These are phyloP conservation scores for Parauchenoglanis punctatus DNA, from an alignment of 2,797 vertebrate genomes.

Conservation along the genomic window DNA sequence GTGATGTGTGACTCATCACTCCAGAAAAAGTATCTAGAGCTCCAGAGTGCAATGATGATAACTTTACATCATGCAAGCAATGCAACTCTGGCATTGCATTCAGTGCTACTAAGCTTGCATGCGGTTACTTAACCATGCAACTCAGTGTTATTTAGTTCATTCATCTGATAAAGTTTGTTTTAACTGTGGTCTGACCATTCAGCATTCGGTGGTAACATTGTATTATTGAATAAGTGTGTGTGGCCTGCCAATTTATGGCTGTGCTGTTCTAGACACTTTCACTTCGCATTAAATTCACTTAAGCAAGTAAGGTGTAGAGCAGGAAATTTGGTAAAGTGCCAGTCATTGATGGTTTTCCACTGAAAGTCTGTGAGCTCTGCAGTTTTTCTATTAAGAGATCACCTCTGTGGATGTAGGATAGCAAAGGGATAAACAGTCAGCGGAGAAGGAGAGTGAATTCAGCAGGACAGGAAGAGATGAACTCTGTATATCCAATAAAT, in stretches of 20 bases:
- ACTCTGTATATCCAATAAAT: neutral
- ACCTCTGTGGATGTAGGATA: neutral
- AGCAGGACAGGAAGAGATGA: neutral
- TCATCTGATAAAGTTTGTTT: slow-evolving; percentile 2
- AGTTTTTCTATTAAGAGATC: slow-evolving; percentile 16
- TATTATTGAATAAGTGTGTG: neutral
- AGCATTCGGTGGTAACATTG: neutral
- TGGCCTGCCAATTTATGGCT: neutral
- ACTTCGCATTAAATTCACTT: slow-evolving; percentile 5
- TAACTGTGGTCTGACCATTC: neutral
- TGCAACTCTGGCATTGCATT: neutral
- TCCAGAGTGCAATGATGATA: slow-evolving; percentile 8
- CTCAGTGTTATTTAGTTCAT: neutral
- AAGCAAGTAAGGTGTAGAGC: neutral
- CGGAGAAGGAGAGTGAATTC: neutral
- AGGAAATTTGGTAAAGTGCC: neutral
- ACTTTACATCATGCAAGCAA: slow-evolving; percentile 16
- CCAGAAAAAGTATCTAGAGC: slow-evolving; percentile 18
- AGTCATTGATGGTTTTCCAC: slow-evolving; percentile 22
- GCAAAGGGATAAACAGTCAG: slow-evolving; percentile 7
- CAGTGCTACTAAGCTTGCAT: neutral
- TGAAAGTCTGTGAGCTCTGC: neutral
- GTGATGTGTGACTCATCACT: slow-evolving; percentile 19
- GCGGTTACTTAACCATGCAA: neutral
- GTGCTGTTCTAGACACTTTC: neutral